These are phyloP conservation scores for Bombyx huttoni DNA, from an alignment of 2,888 invertebrate species.

Conservation along the genomic window DNA sequence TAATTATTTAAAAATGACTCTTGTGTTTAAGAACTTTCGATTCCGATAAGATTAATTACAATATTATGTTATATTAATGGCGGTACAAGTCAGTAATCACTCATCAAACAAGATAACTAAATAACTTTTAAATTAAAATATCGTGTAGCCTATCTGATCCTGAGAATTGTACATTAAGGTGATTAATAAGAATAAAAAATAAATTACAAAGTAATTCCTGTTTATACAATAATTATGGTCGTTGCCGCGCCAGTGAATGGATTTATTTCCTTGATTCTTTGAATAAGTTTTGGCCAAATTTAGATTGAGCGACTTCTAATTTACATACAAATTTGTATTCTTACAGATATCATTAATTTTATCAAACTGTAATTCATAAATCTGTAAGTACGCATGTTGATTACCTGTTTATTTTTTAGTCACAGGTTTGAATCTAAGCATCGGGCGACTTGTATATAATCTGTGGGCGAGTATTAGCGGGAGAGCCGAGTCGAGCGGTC, in stretches of 20 bases:
- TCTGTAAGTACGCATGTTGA: not conserved
- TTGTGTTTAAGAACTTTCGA: not conserved
- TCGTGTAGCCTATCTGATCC: not conserved
- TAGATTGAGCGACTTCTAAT: no score
- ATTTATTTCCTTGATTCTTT: no score
- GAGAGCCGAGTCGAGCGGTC: constrained; percentile 36
- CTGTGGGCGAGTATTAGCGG: constrained; percentile 24
- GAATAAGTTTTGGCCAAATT: no score
- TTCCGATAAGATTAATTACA: not conserved
- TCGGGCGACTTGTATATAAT: constrained; percentile 3
- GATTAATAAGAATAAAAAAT: no score
- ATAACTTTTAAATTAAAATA: not conserved
- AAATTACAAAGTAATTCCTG: no score
- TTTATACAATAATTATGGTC: no score
- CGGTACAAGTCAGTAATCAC: not conserved
- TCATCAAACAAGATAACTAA: not conserved
- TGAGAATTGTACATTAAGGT: not conserved
- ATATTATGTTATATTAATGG: not conserved
- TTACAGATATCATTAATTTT: no score
- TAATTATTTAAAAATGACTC: no score
- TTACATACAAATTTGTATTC: no score
- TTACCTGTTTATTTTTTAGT: constrained; percentile 4
- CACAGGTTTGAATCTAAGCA: constrained; percentile 16
- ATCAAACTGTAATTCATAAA: no score
- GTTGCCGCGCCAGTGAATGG: no score